Conservation (phyloP, 1,140 invertebrate genomes). For the Plectrocnemia conspersa region DNA sequence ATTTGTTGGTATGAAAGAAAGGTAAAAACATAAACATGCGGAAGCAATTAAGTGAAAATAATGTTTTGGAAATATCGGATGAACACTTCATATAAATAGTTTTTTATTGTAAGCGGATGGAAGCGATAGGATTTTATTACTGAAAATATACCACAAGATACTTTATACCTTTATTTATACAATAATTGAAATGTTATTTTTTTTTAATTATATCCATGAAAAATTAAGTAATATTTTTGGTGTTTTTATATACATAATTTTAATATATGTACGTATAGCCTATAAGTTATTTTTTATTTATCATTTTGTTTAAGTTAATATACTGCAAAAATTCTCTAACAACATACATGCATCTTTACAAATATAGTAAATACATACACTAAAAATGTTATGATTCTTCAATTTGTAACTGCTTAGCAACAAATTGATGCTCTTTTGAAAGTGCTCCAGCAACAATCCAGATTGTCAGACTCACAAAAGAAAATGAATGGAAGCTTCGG, state of each 20-base stretch:
- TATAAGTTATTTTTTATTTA: too few relatives aligned
- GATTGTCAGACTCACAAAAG: slow-evolving; percentile 22
- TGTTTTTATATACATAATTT: neutral
- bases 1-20: too few relatives aligned
- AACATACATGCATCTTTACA: too few relatives aligned
- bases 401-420: neutral
- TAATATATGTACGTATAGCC: neutral
- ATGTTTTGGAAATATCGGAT: slow-evolving; percentile 15
- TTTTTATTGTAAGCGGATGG: slow-evolving; percentile 28
- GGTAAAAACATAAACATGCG: too few relatives aligned
- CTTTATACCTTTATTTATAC: neutral
- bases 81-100: slow-evolving; percentile 28
- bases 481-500: slow-evolving; percentile 21
- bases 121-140: slow-evolving; percentile 20
- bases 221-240: neutral
- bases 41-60: slow-evolving; percentile 4
- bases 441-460: slow-evolving; percentile 12
- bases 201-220: neutral
- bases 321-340: too few relatives aligned
- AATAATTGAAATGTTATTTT: neutral
- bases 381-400: neutral
- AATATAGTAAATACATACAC: too few relatives aligned
- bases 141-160: slow-evolving; percentile 11
- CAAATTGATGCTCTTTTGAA: slow-evolving; percentile 12
- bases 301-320: too few relatives aligned